Evolutionary conservation across 2,797 vertebrate species (phyloP).

Genomic region (Pelobates cultripes): DNA sequence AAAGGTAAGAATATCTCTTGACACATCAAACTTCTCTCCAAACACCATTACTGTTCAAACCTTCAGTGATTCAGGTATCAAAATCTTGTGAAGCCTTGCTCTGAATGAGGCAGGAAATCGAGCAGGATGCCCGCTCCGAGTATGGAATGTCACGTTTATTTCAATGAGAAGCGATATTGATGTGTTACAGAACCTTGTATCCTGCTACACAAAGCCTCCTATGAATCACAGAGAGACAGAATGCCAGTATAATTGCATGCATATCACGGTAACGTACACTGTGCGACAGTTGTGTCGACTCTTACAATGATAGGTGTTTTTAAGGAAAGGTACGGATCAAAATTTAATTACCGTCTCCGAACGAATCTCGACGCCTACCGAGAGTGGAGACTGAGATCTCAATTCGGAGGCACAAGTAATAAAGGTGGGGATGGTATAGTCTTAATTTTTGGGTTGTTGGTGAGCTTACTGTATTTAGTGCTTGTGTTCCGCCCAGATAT

Average conservation of each 20-base stretch:
- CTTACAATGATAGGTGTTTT: constrained; percentile 1
- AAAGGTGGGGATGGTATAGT: too few species aligned
- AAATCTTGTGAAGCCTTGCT: neutral
- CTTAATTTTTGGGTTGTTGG: too few species aligned
- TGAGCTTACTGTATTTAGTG: too few species aligned
- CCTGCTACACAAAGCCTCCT: neutral
- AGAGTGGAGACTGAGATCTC: too few species aligned
- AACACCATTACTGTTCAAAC: neutral
- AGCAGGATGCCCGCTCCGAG: neutral
- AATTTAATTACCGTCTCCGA: constrained; percentile 25
- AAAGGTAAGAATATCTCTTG: constrained; percentile 19
- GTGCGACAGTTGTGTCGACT: neutral
- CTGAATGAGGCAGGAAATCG: neutral
- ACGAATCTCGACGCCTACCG: neutral
- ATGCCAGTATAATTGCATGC: neutral
- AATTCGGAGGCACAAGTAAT: too few species aligned
- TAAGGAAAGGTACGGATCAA: constrained; percentile 32
- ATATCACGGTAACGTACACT: neutral
- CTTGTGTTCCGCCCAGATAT: too few species aligned
- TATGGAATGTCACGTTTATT: neutral
- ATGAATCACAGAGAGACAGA: neutral
- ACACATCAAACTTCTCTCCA: neutral
- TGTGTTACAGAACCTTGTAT: neutral
- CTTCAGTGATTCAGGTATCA: neutral
- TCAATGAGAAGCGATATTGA: neutral